These are phyloP conservation scores for Trissoscelio sp. DNA, from an alignment of 2,888 invertebrate species.

Conservation along the genomic window DNA sequence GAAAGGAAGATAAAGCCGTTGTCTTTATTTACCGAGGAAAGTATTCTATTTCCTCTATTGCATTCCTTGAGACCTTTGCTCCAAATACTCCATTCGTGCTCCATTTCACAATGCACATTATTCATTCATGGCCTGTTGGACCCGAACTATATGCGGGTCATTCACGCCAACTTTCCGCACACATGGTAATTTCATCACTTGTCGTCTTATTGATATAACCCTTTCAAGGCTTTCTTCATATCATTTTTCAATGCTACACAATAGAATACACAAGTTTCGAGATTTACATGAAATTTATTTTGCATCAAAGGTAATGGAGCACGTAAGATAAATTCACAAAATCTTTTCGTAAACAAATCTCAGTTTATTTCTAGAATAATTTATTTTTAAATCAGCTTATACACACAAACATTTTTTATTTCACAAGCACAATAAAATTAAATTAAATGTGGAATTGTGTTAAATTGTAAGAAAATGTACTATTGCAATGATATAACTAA, in stretches of 20 bases:
- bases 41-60: slow-evolving; percentile 52
- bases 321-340: not conserved
- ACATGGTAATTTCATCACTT: slow-evolving; percentile 61
- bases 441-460: too few species aligned
- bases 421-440: too few species aligned
- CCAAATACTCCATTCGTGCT: slow-evolving; percentile 59
- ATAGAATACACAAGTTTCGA: slow-evolving; percentile 4
- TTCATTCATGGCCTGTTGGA: slow-evolving; percentile 64
- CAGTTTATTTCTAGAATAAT: not conserved
- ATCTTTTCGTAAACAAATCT: not conserved
- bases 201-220: slow-evolving; percentile 46
- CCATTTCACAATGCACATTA: slow-evolving; percentile 58
- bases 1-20: slow-evolving; percentile 50
- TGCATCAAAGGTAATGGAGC: not conserved
- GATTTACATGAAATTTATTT: slow-evolving; percentile 33
- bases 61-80: slow-evolving; percentile 60
- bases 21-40: slow-evolving; percentile 48
- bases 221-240: slow-evolving; percentile 27
- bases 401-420: too few species aligned
- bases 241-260: slow-evolving; percentile 38
- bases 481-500: too few species aligned
- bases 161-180: slow-evolving; percentile 43
- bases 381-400: too few species aligned
- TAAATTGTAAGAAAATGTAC: too few species aligned
- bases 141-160: slow-evolving; percentile 51